Base-by-base conservation (phyloP, 2,888 invertebrate genomes). In the Drosophila nigricruria region DNA sequence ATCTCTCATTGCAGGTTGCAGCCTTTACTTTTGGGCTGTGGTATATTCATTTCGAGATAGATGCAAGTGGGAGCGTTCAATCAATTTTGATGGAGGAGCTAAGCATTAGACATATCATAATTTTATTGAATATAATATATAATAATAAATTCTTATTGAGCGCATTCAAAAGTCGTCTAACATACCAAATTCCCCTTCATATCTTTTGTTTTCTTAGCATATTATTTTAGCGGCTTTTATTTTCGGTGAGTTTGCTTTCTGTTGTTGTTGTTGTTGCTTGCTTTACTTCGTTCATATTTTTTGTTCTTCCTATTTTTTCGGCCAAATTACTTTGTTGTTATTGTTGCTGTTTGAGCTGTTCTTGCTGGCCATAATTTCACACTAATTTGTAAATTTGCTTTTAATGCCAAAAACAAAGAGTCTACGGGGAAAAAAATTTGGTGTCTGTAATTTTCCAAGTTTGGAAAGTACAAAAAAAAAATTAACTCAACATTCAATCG, bases 301-400 rank as follows among this genome's bases (percentile, higher is more conserved):
- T 43, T 56, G 43, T 43, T 38, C 49, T 40, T 50, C 18, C 49
- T 52, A 57, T 38, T 63, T 60, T 60, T 54, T 60, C 20, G 23
- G 42, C 56, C 32, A 68, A 75, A 63, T 71, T 62, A 47, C 43
- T 47, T 72, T 64, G 53, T 72, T 69, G 43, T 70, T 52, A 27
- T 50, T 57, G 56, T 40, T 34, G 30, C 23, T 43, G 45, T 62
- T 61, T 64, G 58, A 52, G 25, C 32, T 68, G 34, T 63, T 40
- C 57, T 72, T 70, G 50, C 73, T 70, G 69, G 68, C 68, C 66
- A 69, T 88, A 88, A 84, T 86, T 84, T 86, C 86, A 76, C 84
- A 88, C 88, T 78, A 86, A 85, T 85, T 85, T 82, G 81, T 85
- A 80, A 82, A 84, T 88, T 82, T 80, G 82, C 67, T 78, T 82